Evolutionary conservation across 1,140 invertebrate genomes (phyloP), one percentile per base, ranked within the genome.

Genomic region (Rhopalosiphum maidis): DNA sequence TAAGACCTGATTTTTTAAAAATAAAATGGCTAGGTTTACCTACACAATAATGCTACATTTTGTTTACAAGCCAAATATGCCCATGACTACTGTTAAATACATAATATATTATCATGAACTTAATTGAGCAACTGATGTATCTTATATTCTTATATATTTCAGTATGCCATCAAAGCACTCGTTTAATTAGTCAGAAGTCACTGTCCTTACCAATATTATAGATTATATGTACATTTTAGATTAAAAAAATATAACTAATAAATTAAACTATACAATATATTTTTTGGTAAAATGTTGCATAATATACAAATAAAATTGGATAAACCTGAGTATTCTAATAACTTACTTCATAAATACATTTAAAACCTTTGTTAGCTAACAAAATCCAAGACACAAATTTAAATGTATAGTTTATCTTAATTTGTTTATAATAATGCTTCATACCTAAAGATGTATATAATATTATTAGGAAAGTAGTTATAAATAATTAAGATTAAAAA

Each of bases 391-490:
- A 54, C 37, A 89, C 54, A 89, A 11, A 89, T 89, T 89, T 11
- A 55, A 41, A 41, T 54, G 51, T 89, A 77, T n/a, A n/a, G 30
- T 55, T 89, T 30, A 55, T 55, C 21, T 89, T 54, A 35, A 22
- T 23, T 55, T 68, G 60, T 54, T 54, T 89, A 22, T 55, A 55
- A 55, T 88, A 41, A 54, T 37, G n/a, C 9, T 25, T 41, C 43
- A 30, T 90, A 55, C 15, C 11, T 90, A 41, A 60, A 25, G 48
- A 90, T 90, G 35, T 55, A 89, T 55, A 55, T 55, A 89, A 55
- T 35, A 89, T 30, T 90, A 90, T 90, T 68, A 90, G 89, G 89
- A 90, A 89, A 89, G 48, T 54, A 90, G 23, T 60, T 18, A 90
- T 68, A 37, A 60, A 60, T 46, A 90, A 90, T 68, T 60, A 68